Evolutionary conservation across 2,797 vertebrate genomes (phyloP).

Genomic region (Pogonophryne albipinna): DNA sequence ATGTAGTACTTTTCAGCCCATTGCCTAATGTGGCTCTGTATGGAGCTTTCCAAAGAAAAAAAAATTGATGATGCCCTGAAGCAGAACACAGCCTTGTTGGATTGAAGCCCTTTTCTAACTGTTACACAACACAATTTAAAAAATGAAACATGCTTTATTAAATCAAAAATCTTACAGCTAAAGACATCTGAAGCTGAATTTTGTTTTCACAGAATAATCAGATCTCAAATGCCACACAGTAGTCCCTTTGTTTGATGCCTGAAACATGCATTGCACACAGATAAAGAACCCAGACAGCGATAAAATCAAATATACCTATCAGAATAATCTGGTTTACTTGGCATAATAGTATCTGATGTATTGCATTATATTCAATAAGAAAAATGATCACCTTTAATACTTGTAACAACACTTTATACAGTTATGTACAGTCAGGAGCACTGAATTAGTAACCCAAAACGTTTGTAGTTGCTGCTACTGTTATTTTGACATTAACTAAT

Average conservation of each 20-base stretch:
- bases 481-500: conserved; percentile 9
- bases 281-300: conserved; percentile 9
- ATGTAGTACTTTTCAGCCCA: not conserved
- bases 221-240: not conserved
- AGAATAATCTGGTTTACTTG: conserved; percentile 2
- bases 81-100: not conserved
- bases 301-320: not conserved
- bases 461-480: not conserved
- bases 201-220: not conserved
- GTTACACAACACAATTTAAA: not conserved
- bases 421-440: conserved; percentile 6
- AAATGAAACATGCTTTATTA: conserved; percentile 41
- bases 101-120: not conserved
- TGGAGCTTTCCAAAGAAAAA: not conserved
- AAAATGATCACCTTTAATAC: not conserved
- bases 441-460: conserved; percentile 5
- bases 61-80: not conserved
- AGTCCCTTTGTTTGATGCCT: not conserved
- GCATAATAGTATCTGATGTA: conserved; percentile 7
- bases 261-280: conserved; percentile 4
- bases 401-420: not conserved
- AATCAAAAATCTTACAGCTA: conserved; percentile 24
- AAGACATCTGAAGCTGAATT: conserved; percentile 31
- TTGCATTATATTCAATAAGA: conserved; percentile 9
- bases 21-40: not conserved